A percentile compares a stretch with the other conserved stretches of the same genome.
Evolutionary conservation across 2,888 invertebrate species (phyloP).

Genomic region (Cartodere bifasciata): DNA sequence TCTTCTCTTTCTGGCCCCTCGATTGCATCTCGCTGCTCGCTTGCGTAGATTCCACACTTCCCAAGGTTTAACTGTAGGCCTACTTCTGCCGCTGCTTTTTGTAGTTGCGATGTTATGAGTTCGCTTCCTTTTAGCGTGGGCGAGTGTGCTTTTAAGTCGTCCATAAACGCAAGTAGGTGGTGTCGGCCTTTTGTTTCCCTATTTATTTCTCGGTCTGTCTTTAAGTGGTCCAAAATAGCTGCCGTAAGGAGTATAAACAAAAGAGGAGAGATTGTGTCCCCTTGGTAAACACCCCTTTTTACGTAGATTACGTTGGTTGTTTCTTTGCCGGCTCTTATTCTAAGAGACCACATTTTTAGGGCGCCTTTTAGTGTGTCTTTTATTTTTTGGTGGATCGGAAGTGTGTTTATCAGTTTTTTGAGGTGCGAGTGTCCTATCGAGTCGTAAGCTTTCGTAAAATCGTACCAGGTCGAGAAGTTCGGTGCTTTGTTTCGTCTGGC

Average conservation of each 20-base stretch:
- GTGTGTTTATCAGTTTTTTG: slow-evolving; percentile 10
- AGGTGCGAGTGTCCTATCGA: slow-evolving; percentile 12
- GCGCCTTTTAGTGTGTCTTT: slow-evolving; percentile 1
- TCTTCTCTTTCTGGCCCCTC: neutral
- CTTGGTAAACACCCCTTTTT: slow-evolving; percentile 4
- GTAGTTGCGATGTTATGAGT: slow-evolving; percentile 6
- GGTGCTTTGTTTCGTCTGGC: slow-evolving; percentile 11
- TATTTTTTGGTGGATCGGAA: slow-evolving; percentile 9
- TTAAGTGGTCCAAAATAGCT: slow-evolving; percentile 10
- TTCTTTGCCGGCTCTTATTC: neutral
- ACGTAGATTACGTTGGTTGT: slow-evolving; percentile 1
- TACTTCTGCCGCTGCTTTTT: slow-evolving; percentile 3
- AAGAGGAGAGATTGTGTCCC: slow-evolving; percentile 12
- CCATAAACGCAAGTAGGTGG: slow-evolving; percentile 10
- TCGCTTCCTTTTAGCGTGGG: slow-evolving; percentile 6
- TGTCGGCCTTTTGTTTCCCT: slow-evolving; percentile 3
- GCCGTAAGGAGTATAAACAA: slow-evolving; percentile 14
- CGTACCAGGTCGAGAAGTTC: slow-evolving; percentile 17
- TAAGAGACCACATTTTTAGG: neutral
- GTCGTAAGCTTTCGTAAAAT: slow-evolving; percentile 11
- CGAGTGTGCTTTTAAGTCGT: slow-evolving; percentile 9
- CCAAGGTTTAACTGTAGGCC: slow-evolving; percentile 9
- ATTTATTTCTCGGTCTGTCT: slow-evolving; percentile 2
- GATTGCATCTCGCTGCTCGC: too few relatives aligned
- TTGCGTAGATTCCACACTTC: slow-evolving; percentile 10